These are phyloP conservation scores for Pristiophorus japonicus DNA, from an alignment of 2,113 vertebrate genomes.

Conservation along the genomic window DNA sequence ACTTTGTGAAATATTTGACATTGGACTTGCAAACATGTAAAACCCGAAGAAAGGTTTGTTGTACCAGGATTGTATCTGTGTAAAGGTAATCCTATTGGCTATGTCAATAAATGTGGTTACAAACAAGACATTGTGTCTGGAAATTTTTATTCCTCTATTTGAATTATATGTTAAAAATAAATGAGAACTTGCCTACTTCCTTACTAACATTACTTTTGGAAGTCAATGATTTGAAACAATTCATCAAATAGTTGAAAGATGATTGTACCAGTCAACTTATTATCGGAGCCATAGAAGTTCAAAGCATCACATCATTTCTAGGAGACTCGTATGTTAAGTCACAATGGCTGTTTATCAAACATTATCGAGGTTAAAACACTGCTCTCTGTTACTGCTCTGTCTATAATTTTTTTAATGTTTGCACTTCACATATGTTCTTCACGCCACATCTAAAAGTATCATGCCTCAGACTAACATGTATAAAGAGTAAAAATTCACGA, in stretches of 20 bases:
- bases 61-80: slow-evolving; percentile 60
- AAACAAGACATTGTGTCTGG: slow-evolving; percentile 44
- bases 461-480: not conserved
- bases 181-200: not conserved
- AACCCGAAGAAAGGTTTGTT: slow-evolving; percentile 12
- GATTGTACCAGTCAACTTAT: not conserved
- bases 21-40: slow-evolving; percentile 56
- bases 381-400: not conserved
- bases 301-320: not conserved
- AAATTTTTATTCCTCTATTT: slow-evolving; percentile 42
- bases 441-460: not conserved
- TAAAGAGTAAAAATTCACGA: not conserved
- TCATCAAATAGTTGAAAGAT: not conserved
- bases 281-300: not conserved
- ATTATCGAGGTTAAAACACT: not conserved
- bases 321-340: not conserved
- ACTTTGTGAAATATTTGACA: slow-evolving; percentile 47
- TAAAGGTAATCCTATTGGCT: slow-evolving; percentile 82
- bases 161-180: not conserved
- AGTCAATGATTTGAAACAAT: not conserved
- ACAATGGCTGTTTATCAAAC: not conserved
- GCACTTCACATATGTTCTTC: not conserved
- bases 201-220: not conserved
- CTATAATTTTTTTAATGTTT: not conserved
- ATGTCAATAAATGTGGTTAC: slow-evolving; percentile 80